Percentiles rank a stretch among this genome's conserved stretches.
phyloP scores from a whole-genome alignment of 2,113 vertebrate genomes.

The Pteropus alecto region DNA sequence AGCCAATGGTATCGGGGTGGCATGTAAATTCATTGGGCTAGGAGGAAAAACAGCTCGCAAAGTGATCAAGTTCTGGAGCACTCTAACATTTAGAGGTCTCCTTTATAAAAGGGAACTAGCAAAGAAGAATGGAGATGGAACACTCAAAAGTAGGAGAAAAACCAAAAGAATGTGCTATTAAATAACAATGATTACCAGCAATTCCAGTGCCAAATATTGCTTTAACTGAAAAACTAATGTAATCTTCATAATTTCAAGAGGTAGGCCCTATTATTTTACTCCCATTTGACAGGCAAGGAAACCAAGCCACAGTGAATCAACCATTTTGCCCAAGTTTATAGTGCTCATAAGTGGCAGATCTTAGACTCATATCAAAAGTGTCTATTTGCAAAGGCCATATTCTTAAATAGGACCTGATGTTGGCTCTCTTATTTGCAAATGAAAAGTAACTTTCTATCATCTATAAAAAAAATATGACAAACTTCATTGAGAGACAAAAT shows the following conservation, averaged over 20 bases:
- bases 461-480: not conserved
- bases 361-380: not conserved
- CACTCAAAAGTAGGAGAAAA: not conserved
- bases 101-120: not conserved
- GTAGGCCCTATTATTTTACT: not conserved
- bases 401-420: not conserved
- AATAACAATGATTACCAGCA: not conserved
- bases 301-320: not conserved
- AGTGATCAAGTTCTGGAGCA: not conserved
- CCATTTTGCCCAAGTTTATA: not conserved
- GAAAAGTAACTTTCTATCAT: not conserved
- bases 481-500: not conserved
- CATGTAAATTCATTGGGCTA: not conserved
- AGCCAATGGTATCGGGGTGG: not conserved
- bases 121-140: not conserved
- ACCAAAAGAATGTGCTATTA: not conserved
- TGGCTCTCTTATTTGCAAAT: not conserved
- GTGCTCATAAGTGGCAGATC: not conserved
- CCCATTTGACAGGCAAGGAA: not conserved
- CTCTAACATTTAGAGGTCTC: not conserved
- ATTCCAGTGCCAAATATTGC: not conserved
- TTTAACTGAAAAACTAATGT: not conserved
- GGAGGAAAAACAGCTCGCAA: not conserved
- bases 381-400: not conserved
- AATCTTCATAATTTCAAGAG: conserved; percentile 13